phyloP scores from a whole-genome alignment of 2,797 vertebrate genomes.

The Sebastes iracundus region DNA sequence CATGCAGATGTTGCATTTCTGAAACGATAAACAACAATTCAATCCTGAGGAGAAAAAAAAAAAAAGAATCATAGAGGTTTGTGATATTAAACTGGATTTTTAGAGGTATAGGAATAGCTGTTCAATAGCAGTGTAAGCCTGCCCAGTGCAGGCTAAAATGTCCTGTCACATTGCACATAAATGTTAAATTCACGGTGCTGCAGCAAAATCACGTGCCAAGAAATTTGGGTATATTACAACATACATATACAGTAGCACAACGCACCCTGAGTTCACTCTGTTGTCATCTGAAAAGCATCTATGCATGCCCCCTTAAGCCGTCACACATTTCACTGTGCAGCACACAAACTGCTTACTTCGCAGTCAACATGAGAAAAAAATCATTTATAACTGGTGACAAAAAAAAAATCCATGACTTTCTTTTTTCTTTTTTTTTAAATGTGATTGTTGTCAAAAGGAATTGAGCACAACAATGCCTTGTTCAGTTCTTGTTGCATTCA shows the following conservation, averaged over 20 bases:
- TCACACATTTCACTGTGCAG: constrained; percentile 41
- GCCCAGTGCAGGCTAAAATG: not conserved
- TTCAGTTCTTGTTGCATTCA: constrained; percentile 92
- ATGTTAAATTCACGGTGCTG: constrained; percentile 35
- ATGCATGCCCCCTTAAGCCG: constrained; percentile 33
- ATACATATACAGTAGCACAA: constrained; percentile 16
- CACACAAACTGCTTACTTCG: constrained; percentile 67
- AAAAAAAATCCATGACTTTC: constrained; percentile 83
- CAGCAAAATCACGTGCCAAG: constrained; percentile 55
- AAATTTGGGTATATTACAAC: constrained; percentile 45
- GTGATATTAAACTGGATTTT: constrained; percentile 21
- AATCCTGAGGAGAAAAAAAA: constrained; percentile 40
- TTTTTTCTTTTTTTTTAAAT: constrained; percentile 86
- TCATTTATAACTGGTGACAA: constrained; percentile 91
- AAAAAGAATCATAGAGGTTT: constrained; percentile 26
- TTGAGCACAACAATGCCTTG: constrained; percentile 88
- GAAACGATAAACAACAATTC: constrained; percentile 71
- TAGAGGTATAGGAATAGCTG: constrained; percentile 23
- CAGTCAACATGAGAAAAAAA: constrained; percentile 65
- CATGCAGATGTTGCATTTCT: constrained; percentile 76
- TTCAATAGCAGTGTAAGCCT: constrained; percentile 23
- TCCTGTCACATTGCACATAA: constrained; percentile 39
- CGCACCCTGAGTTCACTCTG: constrained; percentile 1
- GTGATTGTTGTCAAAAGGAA: constrained; percentile 98
- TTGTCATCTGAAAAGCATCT: constrained; percentile 63